These are phyloP conservation scores for Phorcus lineatus DNA, from an alignment of 2,888 invertebrate genomes.

Conservation along the genomic window DNA sequence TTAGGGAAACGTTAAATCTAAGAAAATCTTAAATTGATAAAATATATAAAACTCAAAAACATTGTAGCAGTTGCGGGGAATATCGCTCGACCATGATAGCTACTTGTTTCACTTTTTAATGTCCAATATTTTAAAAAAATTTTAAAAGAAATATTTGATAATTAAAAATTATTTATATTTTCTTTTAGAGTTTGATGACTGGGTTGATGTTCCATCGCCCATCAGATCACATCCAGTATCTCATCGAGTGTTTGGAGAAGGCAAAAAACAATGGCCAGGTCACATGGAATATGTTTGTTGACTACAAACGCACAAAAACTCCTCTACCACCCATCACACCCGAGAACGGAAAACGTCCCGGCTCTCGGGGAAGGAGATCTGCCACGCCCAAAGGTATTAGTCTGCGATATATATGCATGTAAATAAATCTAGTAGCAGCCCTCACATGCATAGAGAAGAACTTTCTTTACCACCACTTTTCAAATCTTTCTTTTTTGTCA, in stretches of 20 bases:
- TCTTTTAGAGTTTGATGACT: constrained; percentile 77
- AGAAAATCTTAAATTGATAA: too few species aligned
- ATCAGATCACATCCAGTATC: constrained; percentile 74
- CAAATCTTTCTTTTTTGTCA: too few species aligned
- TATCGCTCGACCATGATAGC: too few species aligned
- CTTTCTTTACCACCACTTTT: too few species aligned
- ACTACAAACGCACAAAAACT: constrained; percentile 66
- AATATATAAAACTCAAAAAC: too few species aligned
- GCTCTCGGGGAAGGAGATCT: constrained; percentile 38
- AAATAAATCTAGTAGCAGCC: too few species aligned
- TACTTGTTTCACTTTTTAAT: too few species aligned
- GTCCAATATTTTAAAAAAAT: too few species aligned
- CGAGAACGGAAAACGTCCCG: constrained; percentile 55
- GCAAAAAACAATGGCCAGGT: constrained; percentile 68
- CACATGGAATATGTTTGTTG: constrained; percentile 74
- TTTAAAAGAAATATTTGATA: not conserved
- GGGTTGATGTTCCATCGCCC: constrained; percentile 77
- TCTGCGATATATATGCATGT: too few species aligned
- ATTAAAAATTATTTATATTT: not conserved
- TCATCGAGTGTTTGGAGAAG: constrained; percentile 71
- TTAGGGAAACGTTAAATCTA: too few species aligned
- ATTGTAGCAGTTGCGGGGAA: too few species aligned
- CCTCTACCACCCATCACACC: constrained; percentile 64
- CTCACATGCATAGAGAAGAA: too few species aligned
- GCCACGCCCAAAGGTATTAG: constrained; percentile 33